Conservation (phyloP, 2,797 vertebrate species). For the Chromobotia macracanthus region DNA sequence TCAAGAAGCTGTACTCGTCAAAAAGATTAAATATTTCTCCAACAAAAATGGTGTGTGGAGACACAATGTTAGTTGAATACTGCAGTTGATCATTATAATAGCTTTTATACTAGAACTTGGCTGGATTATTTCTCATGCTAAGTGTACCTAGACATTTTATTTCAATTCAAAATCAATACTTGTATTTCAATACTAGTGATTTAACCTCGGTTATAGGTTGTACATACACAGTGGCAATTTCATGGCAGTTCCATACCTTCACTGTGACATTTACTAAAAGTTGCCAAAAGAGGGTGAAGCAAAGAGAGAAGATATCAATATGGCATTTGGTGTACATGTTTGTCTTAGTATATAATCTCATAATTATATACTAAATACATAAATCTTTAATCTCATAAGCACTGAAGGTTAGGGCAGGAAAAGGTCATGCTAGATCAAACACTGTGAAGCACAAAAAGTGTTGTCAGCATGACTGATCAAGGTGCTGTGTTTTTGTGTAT, state of each 20-base stretch:
- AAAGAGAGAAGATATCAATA: constrained; percentile 24
- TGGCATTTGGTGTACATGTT: constrained; percentile 7
- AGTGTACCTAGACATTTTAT: neutral
- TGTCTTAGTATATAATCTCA: constrained; percentile 21
- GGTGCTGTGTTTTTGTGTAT: neutral
- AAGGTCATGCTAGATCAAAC: constrained; percentile 11
- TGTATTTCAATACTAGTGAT: too few relatives aligned
- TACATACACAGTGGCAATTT: neutral
- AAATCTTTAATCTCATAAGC: constrained; percentile 17
- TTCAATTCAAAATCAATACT: neutral
- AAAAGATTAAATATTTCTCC: neutral
- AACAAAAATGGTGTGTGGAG: neutral
- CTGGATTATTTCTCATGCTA: neutral
- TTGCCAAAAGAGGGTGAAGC: neutral
- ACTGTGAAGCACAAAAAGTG: neutral
- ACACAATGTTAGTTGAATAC: neutral
- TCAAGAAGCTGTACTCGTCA: constrained; percentile 6
- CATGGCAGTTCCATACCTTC: neutral
- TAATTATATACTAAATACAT: too few relatives aligned
- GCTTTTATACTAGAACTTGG: neutral
- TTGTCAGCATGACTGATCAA: neutral
- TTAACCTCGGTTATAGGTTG: neutral
- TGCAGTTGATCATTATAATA: neutral
- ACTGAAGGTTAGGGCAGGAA: constrained; percentile 1
- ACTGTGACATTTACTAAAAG: neutral